Evolutionary conservation across 2,113 vertebrate genomes (phyloP), one percentile per base, ranked within the genome.

Genomic region (Thalassoma bifasciatum): DNA sequence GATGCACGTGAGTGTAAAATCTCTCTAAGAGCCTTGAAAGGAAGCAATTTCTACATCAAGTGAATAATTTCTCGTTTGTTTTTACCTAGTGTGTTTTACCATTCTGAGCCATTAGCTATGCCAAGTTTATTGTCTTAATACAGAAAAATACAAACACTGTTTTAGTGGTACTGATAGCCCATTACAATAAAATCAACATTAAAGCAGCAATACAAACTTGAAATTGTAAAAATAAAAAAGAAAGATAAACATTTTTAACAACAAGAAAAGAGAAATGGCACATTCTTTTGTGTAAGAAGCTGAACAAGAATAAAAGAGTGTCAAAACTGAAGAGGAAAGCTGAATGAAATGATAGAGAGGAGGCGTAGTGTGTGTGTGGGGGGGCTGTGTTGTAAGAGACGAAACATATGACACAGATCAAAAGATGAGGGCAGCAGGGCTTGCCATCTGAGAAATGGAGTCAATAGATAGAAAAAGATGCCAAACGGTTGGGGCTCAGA

Each of bases 401-500:
- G 77, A 76, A 83, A 87, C 79, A 66, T 58, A 86, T 74, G 59
- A 77, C 77, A 65, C 67, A 71, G 77, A 88, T 88, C 72, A 79
- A 86, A 84, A 64, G 49, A 58, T 69, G 53, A 36, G 50, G 71
- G 53, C 36, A 70, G 70, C 24, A 6, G 42, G 62, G 64, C 49
- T 36, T 73, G 86, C 74, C 79, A 75, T 34, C 6, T 51, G 77
- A 72, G 81, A 85, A 79, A 84, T 67, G 46, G 72, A 88, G 42
- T 75, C 54, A 79, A 87, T 84, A 60, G 58, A 88, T 70, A n/a
- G 52, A 78, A 81, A 88, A 85, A 75, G 61, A 75, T 81, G 84
- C 52, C 79, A 83, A 75, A 79, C 54, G 42, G 66, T 64, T 65
- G 30, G 22, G 38, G 56, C 24, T 44, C 3, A n/a, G 17, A 30